These are phyloP conservation scores for Zaprionus obscuricornis DNA, from an alignment of 2,888 invertebrate species.

Conservation along the genomic window DNA sequence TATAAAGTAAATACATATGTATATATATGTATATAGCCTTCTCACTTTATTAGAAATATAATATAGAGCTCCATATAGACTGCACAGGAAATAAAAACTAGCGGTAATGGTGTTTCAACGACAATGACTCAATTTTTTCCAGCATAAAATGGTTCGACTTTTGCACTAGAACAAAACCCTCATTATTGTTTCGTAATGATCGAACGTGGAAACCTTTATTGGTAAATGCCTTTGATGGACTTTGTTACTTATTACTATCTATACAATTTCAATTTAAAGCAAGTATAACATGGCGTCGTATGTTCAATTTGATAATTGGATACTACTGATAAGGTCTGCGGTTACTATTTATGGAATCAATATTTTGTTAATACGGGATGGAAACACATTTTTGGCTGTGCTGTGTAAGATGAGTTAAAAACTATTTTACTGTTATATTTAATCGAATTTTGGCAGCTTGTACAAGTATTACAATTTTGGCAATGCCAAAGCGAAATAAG, in stretches of 20 bases:
- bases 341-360: conserved; percentile 22
- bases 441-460: too few relatives aligned
- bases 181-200: neutral
- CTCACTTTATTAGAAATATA: too few relatives aligned
- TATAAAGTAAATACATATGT: too few relatives aligned
- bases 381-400: conserved; percentile 17
- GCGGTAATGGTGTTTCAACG: too few relatives aligned
- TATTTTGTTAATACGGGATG: conserved; percentile 13
- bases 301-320: conserved; percentile 44
- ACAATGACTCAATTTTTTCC: too few relatives aligned
- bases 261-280: conserved; percentile 13
- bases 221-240: conserved; percentile 16
- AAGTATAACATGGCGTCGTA: conserved; percentile 5
- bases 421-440: neutral
- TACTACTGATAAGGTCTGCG: conserved; percentile 40
- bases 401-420: neutral
- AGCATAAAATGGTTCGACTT: too few relatives aligned
- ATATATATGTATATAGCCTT: too few relatives aligned
- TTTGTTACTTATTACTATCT: conserved; percentile 33
- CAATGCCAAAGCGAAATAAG: too few relatives aligned
- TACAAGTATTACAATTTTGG: too few relatives aligned
- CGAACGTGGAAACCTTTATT: neutral
- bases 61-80: too few relatives aligned
- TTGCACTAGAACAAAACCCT: too few relatives aligned
- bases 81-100: too few relatives aligned